Evolutionary conservation across 2,797 vertebrate genomes (phyloP), one percentile per base, ranked within the genome.

Genomic region (Tragopan temminckii): DNA sequence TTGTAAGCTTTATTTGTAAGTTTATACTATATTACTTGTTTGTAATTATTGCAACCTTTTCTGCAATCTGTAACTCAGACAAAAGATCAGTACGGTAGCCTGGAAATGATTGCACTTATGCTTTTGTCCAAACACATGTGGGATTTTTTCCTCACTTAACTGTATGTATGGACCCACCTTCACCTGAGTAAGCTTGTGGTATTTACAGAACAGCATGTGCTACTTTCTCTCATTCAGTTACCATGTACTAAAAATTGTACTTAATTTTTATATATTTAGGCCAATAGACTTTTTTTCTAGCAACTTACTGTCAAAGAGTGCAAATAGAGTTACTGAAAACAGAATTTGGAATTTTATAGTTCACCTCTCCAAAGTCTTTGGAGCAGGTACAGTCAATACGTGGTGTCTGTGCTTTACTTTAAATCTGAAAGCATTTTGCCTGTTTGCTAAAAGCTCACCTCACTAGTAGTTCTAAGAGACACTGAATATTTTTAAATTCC

Each of bases 71-170:
- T 1, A 7, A 61, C 70, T 6, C 14, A 79, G 55, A 20, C 4
- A 24, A 57, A 45, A 7, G 23, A 43, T 27, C 15, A 13, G 23
- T 13, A 14, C 11, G 4, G 11, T 4, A 33, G 17, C 24, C 15
- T 72, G 3, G 11, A 52, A 64, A n/a, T 10, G 59, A 20, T 69
- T 52, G 27, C 19, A 31, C 5, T 1, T 29, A 46, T 38, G 23
- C 10, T 46, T 5, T 7, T 6, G 5, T 0, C 2, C 50, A 18
- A 11, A 25, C 3, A 1, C 7, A 5, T 4, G 8, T 57, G 20
- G 55, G 13, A 29, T 27, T 29, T 36, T 18, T 57, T 18, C 1
- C 14, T 69, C 0, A 7, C 2, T 16, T 25, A 0, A 5, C 40
- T 77, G 38, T 66, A 3, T 50, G 74, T 79, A 53, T 40, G 25